Conservation (phyloP, 2,888 invertebrate species). For the Tuta absoluta region DNA sequence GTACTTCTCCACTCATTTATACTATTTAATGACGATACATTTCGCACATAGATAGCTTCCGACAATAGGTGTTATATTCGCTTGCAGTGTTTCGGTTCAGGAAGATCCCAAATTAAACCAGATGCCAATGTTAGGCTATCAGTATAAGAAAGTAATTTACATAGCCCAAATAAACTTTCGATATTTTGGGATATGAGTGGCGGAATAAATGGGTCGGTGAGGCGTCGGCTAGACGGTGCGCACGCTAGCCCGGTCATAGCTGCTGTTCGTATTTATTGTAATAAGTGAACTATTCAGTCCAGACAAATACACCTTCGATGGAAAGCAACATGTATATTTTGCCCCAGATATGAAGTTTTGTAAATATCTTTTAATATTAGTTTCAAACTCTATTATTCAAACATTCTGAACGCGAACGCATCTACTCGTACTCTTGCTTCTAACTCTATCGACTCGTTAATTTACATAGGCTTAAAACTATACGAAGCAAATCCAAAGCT, state of each 20-base stretch:
- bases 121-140: slow-evolving; percentile 25
- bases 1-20: slow-evolving; percentile 1
- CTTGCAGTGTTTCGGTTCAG: not conserved
- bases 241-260: slow-evolving; percentile 78
- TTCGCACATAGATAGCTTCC: not conserved
- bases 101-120: not conserved
- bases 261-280: slow-evolving; percentile 48
- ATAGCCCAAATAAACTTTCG: slow-evolving; percentile 56
- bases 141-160: slow-evolving; percentile 36
- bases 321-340: not conserved
- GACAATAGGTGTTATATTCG: not conserved
- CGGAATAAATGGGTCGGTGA: slow-evolving; percentile 73
- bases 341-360: not conserved
- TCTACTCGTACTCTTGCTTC: too few species aligned
- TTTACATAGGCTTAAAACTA: too few species aligned
- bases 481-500: too few species aligned
- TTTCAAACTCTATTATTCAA: too few species aligned
- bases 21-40: too few species aligned
- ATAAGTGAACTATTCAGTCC: not conserved
- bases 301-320: not conserved
- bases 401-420: too few species aligned
- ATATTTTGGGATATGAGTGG: slow-evolving; percentile 77
- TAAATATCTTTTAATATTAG: too few species aligned
- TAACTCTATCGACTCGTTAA: too few species aligned
- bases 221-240: slow-evolving; percentile 67